These are phyloP conservation scores for Clytia hemisphaerica DNA, from an alignment of 30 jellyfish, hydroid and myxozoan genomes.

Conservation along the genomic window DNA sequence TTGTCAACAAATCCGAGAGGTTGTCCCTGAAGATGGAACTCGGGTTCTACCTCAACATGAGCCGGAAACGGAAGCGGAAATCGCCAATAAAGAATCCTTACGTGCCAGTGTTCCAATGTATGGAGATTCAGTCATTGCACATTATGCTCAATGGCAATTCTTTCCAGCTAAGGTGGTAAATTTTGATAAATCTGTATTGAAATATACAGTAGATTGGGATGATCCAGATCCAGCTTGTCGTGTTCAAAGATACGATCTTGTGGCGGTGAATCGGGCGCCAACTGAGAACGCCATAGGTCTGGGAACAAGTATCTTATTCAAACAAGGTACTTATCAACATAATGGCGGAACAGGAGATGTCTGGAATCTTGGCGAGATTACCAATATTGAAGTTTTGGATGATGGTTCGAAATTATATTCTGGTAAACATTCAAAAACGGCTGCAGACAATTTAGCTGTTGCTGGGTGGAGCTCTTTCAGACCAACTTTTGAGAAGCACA, in stretches of 20 bases:
- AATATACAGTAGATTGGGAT: not conserved
- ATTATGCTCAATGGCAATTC: not conserved
- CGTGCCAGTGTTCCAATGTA: constrained; percentile 2
- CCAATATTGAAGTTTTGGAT: not conserved
- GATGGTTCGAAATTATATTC: not conserved
- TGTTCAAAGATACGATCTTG: not conserved
- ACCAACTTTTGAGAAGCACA: too few relatives aligned
- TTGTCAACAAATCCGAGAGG: too few relatives aligned
- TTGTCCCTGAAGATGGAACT: too few relatives aligned
- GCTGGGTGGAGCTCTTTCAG: not conserved
- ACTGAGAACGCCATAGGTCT: not conserved
- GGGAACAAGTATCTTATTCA: not conserved
- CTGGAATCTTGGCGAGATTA: constrained; percentile 3
- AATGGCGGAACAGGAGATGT: not conserved
- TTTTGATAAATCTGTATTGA: not conserved
- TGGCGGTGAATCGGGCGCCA: too few relatives aligned
- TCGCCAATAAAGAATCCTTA: not conserved
- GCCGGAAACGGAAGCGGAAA: too few relatives aligned
- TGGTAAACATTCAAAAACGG: not conserved
- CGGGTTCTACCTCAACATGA: too few relatives aligned
- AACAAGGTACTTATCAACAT: not conserved
- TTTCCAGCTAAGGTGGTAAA: not conserved
- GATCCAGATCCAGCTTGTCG: not conserved
- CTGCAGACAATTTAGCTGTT: not conserved
- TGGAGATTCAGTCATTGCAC: not conserved